Conservation (phyloP, 2,113 vertebrate genomes). For the Calyptomena viridis region DNA sequence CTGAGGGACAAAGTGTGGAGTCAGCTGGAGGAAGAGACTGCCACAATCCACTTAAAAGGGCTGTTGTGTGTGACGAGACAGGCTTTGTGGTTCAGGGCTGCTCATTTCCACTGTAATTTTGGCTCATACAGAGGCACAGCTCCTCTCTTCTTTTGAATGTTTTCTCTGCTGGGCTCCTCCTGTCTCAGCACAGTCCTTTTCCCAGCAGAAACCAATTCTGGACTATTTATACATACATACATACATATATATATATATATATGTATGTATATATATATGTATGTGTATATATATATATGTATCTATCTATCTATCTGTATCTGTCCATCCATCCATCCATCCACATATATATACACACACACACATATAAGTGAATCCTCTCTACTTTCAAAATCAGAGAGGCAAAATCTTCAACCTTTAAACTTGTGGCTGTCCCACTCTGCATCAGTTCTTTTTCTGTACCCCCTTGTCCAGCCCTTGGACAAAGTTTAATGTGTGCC, state of each 20-base stretch:
- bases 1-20: fast-evolving
- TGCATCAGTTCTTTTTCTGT: neutral
- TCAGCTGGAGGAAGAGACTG: neutral
- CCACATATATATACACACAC: neutral
- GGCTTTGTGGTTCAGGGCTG: neutral
- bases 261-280: too few species aligned
- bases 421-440: neutral
- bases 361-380: neutral
- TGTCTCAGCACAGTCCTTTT: neutral
- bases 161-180: neutral
- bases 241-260: too few species aligned
- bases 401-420: neutral
- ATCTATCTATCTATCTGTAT: neutral
- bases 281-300: too few species aligned
- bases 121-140: neutral
- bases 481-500: neutral
- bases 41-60: neutral
- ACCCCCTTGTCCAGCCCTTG: neutral
- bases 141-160: neutral
- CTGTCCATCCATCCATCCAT: neutral
- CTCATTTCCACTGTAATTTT: neutral
- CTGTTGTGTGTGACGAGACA: fast-evolving
- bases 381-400: neutral
- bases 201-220: neutral
- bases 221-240: neutral